Conservation (phyloP, 2,888 invertebrate genomes). For the Desoria tigrina region DNA sequence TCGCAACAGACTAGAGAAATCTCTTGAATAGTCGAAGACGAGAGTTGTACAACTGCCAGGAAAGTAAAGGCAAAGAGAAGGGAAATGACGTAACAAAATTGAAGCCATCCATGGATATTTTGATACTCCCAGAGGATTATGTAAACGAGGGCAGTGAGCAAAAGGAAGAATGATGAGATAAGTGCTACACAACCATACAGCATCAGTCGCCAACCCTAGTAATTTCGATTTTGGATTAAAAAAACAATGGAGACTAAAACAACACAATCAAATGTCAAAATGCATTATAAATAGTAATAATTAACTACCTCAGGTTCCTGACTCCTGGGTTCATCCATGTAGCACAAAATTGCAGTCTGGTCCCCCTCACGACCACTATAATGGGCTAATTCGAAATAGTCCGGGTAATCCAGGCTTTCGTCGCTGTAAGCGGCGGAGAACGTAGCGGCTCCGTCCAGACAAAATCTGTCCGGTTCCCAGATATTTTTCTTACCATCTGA, state of each 20-base stretch:
- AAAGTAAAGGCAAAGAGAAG: conserved; percentile 47
- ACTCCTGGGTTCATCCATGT: conserved; percentile 30
- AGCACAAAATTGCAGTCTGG: conserved; percentile 51
- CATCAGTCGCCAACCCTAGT: conserved; percentile 62
- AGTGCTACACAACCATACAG: conserved; percentile 76
- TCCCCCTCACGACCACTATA: conserved; percentile 45
- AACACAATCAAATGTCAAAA: neutral
- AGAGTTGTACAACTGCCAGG: conserved; percentile 47
- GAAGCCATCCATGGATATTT: conserved; percentile 53
- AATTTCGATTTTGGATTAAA: conserved; percentile 11
- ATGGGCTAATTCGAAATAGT: conserved; percentile 38
- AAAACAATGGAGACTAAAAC: neutral
- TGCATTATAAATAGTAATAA: neutral
- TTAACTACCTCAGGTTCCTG: conserved; percentile 36
- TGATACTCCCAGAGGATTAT: conserved; percentile 53
- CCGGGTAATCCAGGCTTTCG: conserved; percentile 34
- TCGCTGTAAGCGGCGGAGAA: conserved; percentile 24
- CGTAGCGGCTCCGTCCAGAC: conserved; percentile 56
- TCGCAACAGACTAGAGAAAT: conserved; percentile 44
- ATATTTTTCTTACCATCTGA: conserved; percentile 57
- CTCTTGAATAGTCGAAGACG: conserved; percentile 43
- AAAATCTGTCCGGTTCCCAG: conserved; percentile 58
- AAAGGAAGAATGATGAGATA: conserved; percentile 77
- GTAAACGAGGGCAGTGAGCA: conserved; percentile 63
- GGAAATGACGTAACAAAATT: conserved; percentile 52